Conservation (phyloP, 2,113 vertebrate genomes). For the Brachyistius frenatus region DNA sequence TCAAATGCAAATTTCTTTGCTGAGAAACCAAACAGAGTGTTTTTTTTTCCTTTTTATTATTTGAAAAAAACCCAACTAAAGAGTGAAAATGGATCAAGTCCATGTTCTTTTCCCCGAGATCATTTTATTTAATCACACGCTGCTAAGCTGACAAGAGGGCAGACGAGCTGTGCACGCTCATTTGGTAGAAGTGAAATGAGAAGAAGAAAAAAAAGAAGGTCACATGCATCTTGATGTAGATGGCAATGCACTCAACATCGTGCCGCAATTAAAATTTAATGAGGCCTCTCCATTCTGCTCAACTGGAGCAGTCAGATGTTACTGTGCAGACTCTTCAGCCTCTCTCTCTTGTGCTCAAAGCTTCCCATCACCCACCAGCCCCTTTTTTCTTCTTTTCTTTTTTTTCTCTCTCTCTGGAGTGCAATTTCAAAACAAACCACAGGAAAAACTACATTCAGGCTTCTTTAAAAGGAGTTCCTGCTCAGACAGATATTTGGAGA, state of each 20-base stretch:
- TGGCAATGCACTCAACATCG: slow-evolving; percentile 66
- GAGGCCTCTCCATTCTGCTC: slow-evolving; percentile 67
- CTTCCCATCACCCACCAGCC: too few species aligned
- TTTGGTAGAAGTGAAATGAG: slow-evolving; percentile 44
- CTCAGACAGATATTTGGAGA: slow-evolving; percentile 13
- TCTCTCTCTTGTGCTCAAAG: slow-evolving; percentile 21
- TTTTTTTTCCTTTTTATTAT: neutral
- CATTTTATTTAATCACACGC: slow-evolving; percentile 38
- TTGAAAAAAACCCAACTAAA: neutral
- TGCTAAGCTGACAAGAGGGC: slow-evolving; percentile 28
- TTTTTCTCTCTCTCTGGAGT: slow-evolving; percentile 4
- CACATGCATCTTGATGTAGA: slow-evolving; percentile 66
- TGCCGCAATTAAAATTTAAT: slow-evolving; percentile 81
- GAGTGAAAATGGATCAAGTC: neutral
- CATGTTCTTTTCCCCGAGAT: neutral
- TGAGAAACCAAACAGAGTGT: too few species aligned
- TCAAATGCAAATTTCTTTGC: neutral
- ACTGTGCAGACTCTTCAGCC: slow-evolving; percentile 54
- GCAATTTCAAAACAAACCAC: slow-evolving; percentile 34
- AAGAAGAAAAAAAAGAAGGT: slow-evolving; percentile 56
- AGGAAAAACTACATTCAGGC: slow-evolving; percentile 36
- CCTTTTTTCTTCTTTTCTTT: neutral
- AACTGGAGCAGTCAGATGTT: slow-evolving; percentile 61
- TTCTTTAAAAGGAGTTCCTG: slow-evolving; percentile 4
- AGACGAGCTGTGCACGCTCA: slow-evolving; percentile 13